phyloP scores from a whole-genome alignment of 2,888 invertebrate species.

The Thalpophila matura region DNA sequence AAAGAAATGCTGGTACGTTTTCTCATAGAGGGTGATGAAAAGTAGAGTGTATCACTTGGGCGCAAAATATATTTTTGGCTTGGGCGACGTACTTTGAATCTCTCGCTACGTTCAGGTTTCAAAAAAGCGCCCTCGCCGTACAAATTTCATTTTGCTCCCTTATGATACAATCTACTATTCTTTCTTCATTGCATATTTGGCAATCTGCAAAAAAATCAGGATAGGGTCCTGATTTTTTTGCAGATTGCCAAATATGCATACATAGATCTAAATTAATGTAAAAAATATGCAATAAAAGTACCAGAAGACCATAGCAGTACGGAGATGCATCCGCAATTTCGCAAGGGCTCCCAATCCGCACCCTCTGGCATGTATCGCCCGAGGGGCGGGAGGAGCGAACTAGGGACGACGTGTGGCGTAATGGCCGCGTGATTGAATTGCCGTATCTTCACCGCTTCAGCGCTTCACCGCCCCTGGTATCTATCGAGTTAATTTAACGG shows the following conservation, averaged over 20 bases:
- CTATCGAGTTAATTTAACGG: conserved; percentile 79
- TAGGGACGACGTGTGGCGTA: conserved; percentile 75
- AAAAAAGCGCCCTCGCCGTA: too few relatives aligned
- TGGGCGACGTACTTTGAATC: too few relatives aligned
- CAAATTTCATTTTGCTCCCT: too few relatives aligned
- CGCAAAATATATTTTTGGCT: too few relatives aligned
- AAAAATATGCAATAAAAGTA: conserved; percentile 80
- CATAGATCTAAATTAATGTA: background rate
- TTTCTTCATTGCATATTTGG: too few relatives aligned
- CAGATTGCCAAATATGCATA: too few relatives aligned
- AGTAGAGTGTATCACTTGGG: too few relatives aligned
- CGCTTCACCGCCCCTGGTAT: conserved; percentile 77
- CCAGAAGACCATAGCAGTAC: conserved; percentile 73
- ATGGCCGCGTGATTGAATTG: conserved; percentile 84
- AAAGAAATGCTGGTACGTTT: too few relatives aligned
- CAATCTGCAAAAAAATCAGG: background rate
- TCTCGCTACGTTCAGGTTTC: too few relatives aligned
- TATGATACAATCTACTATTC: too few relatives aligned
- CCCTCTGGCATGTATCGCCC: conserved; percentile 61
- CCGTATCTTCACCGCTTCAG: conserved; percentile 80
- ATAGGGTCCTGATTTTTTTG: background rate
- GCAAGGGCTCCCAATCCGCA: conserved; percentile 65
- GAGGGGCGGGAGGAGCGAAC: conserved; percentile 62
- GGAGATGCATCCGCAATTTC: conserved; percentile 77
- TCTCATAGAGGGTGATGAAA: too few relatives aligned